Base-by-base conservation (phyloP, 1,140 invertebrate genomes). In the Trichoplusia ni region DNA sequence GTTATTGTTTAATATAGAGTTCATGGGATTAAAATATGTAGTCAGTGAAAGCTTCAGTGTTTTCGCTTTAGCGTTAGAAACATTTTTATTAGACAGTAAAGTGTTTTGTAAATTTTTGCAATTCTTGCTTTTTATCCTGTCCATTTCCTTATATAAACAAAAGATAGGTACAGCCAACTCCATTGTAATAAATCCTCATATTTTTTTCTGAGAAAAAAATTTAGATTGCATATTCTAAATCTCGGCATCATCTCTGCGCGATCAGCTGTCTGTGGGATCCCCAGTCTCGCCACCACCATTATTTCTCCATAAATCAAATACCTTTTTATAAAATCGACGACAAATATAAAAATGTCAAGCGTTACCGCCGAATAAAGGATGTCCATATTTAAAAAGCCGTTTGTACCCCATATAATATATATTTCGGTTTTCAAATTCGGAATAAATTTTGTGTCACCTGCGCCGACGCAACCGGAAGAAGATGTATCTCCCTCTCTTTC, bases 371-470 rank as follows among this genome's bases (percentile, higher is more conserved):
- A 65, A 85, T 86, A 89, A 89, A 88, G 65, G 80, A 88, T 80
- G 82, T 88, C 79, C 82, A 82, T 86, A 88, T 89, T 89, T 86
- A 89, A 89, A 89, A 88, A 86, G 85, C 77, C 84, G 84, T 89
- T 88, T 88, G 82, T 83, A 82, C 84, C 78, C 77, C 84, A 75
- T 75, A 87, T 87, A 82, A 86, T 82, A 86, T 87, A 87, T 85
- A 77, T 80, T 79, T 83, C 80, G 86, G 75, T 86, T 89, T 86
- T 88, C 81, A 88, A 88, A 86, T 88, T 86, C 80, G 75, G 86
- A 89, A 89, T 89, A 89, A 89, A 89, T 89, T 89, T 88, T 64
- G 77, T 88, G 86, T 89, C 86, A 89, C 86, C 86, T 89, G 86
- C 86, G 80, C 75, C 72, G 46, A 75, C 77, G 83, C 82, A 81